Evolutionary conservation across 1,140 invertebrate genomes (phyloP).

Genomic region (Diprion similis): DNA sequence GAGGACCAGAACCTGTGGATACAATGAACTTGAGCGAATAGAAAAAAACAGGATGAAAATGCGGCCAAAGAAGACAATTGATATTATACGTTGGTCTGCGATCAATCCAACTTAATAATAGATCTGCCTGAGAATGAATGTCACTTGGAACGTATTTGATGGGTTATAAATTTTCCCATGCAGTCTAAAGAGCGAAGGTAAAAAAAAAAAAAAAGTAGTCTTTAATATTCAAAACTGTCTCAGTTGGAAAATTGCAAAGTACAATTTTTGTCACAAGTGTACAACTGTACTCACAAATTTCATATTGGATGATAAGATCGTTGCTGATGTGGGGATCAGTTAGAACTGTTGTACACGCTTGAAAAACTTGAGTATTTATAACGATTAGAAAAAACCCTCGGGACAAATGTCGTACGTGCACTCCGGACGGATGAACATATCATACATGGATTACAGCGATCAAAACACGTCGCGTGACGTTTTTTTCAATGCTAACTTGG

Average conservation of each 20-base stretch:
- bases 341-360: background rate
- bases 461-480: background rate
- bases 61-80: too few relatives aligned
- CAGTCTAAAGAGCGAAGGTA: background rate
- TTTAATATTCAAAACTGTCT: background rate
- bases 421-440: background rate
- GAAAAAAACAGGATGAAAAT: background rate
- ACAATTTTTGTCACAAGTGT: background rate
- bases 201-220: background rate
- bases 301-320: background rate
- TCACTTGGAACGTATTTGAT: background rate
- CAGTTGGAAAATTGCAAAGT: background rate
- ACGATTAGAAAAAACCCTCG: background rate
- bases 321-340: background rate
- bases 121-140: background rate
- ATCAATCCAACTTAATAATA: background rate
- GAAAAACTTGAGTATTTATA: background rate
- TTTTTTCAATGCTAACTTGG: background rate
- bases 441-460: background rate
- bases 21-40: background rate
- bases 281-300: background rate
- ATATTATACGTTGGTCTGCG: background rate
- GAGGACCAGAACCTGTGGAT: constrained; percentile 8
- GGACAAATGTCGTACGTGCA: background rate
- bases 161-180: background rate